Percentiles rank a stretch among this genome's conserved stretches.
These are phyloP conservation scores for Coelopa pilipes DNA, from an alignment of 2,888 invertebrate species.

Conservation along the genomic window DNA sequence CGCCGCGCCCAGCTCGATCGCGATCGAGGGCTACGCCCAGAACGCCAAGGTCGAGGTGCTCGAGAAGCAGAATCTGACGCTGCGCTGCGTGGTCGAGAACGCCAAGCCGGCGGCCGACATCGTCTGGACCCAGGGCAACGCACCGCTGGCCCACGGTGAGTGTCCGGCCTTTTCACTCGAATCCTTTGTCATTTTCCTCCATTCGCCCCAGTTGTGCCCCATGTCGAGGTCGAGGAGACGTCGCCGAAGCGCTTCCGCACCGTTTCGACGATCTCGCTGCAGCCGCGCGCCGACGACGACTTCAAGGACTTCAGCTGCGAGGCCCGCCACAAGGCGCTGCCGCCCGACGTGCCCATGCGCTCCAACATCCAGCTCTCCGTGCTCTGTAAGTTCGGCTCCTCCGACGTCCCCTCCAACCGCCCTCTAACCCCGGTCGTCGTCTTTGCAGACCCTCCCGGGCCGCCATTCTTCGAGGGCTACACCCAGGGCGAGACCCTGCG, in stretches of 20 bases:
- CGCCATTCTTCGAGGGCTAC: constrained; percentile 64
- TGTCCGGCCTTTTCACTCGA: constrained; percentile 1
- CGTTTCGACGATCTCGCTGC: constrained; percentile 54
- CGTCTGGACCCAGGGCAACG: constrained; percentile 60
- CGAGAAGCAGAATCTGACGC: constrained; percentile 60
- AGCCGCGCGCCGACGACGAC: constrained; percentile 61
- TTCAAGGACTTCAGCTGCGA: constrained; percentile 63
- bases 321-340: constrained; percentile 61
- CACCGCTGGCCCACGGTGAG: constrained; percentile 52
- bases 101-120: constrained; percentile 64
- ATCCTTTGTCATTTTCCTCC: not conserved
- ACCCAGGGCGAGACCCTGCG: constrained; percentile 58
- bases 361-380: constrained; percentile 62
- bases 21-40: constrained; percentile 60
- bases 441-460: constrained; percentile 59
- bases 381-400: constrained; percentile 58
- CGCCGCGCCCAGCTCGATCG: constrained; percentile 61
- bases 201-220: constrained; percentile 46
- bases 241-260: constrained; percentile 58
- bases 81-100: constrained; percentile 61
- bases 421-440: not conserved
- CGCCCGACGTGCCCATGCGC: constrained; percentile 64
- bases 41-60: constrained; percentile 63
- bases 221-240: constrained; percentile 58
- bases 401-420: too few relatives aligned